phyloP scores from a whole-genome alignment of 2,113 vertebrate species.

The Anoura caudifer region DNA sequence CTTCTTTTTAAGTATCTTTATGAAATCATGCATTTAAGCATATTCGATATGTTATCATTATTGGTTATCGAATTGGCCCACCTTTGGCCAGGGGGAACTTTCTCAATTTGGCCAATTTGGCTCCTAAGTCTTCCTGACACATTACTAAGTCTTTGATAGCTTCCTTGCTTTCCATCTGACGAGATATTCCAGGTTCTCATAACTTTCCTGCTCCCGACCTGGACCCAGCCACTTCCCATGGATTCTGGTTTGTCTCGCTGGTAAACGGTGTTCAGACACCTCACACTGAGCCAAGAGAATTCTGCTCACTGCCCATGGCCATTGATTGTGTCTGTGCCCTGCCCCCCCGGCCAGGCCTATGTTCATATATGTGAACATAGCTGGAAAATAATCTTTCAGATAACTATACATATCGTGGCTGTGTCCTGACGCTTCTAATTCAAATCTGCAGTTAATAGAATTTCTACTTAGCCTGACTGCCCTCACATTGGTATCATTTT shows the following conservation, averaged over 20 bases:
- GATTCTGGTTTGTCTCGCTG: neutral
- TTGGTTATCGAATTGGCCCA: neutral
- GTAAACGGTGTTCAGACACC: neutral
- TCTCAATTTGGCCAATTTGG: neutral
- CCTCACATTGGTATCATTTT: neutral
- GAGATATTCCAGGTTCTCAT: neutral
- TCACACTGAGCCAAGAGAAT: neutral
- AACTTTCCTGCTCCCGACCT: neutral
- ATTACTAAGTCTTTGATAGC: neutral
- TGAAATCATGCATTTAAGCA: neutral
- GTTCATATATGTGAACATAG: neutral
- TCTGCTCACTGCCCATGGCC: neutral
- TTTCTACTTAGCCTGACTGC: neutral
- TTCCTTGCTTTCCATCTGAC: neutral
- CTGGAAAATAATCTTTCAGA: neutral
- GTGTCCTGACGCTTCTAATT: neutral
- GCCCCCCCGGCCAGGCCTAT: neutral
- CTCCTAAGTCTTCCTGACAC: neutral
- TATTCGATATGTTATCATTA: neutral
- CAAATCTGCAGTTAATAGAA: neutral
- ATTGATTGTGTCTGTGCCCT: neutral
- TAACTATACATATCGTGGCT: neutral
- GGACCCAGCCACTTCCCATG: neutral
- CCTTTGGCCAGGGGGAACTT: neutral
- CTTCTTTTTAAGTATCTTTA: neutral